phyloP scores from a whole-genome alignment of 2,888 invertebrate species.

The Eurytoma californica region DNA sequence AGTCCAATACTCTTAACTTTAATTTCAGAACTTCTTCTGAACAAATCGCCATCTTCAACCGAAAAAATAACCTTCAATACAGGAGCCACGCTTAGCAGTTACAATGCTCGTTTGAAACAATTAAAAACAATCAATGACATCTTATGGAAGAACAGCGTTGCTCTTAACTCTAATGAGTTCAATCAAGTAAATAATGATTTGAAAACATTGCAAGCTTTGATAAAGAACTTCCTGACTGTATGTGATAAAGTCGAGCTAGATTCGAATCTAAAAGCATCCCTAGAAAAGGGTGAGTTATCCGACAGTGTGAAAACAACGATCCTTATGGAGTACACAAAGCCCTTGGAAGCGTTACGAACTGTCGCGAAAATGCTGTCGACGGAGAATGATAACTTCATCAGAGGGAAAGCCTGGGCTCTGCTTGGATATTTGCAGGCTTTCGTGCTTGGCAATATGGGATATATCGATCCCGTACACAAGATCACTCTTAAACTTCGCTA shows the following conservation, averaged over 20 bases:
- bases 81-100: conserved; percentile 76
- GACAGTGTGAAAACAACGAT: conserved; percentile 16
- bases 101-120: conserved; percentile 76
- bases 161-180: conserved; percentile 75
- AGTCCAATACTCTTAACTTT: conserved; percentile 62
- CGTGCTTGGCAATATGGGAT: conserved; percentile 66
- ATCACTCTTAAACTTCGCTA: conserved; percentile 84
- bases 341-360: conserved; percentile 55
- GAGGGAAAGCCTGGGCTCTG: conserved; percentile 67
- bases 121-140: conserved; percentile 76
- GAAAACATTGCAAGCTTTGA: conserved; percentile 59
- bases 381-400: conserved; percentile 48
- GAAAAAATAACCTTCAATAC: conserved; percentile 60
- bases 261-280: conserved; percentile 16
- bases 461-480: conserved; percentile 90
- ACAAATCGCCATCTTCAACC: conserved; percentile 49
- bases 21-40: conserved; percentile 62
- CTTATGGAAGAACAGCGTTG: conserved; percentile 80
- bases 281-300: conserved; percentile 34
- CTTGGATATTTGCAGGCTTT: conserved; percentile 68
- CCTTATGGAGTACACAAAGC: conserved; percentile 52
- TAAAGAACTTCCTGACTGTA: conserved; percentile 59
- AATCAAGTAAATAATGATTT: conserved; percentile 71
- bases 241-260: conserved; percentile 53
- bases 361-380: conserved; percentile 52